phyloP scores from a whole-genome alignment of 2,113 vertebrate species.

The Myotis lucifugus region DNA sequence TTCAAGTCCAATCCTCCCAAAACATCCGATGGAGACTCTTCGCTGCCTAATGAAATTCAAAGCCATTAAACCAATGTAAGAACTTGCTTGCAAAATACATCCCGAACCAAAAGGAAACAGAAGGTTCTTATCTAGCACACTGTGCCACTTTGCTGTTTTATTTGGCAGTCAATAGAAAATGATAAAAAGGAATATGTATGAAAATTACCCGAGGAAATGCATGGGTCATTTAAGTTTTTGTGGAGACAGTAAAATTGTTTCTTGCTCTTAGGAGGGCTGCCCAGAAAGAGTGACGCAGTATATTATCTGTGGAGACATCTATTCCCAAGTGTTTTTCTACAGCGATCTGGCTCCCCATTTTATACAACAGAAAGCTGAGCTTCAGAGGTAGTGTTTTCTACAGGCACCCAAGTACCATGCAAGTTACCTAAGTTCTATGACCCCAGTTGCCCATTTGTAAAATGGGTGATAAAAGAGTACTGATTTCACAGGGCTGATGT shows the following conservation, averaged over 20 bases:
- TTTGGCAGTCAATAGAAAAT: background rate
- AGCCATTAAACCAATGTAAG: slow-evolving; percentile 51
- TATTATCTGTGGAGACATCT: background rate
- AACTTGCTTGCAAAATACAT: slow-evolving; percentile 34
- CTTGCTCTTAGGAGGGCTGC: background rate
- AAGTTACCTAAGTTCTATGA: background rate
- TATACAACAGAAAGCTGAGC: background rate
- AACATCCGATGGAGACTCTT: slow-evolving; percentile 71
- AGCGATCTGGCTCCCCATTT: background rate
- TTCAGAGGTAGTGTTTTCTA: background rate
- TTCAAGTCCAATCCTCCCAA: slow-evolving; percentile 70
- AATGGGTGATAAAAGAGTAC: background rate
- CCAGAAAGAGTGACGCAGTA: background rate
- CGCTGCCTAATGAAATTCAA: slow-evolving; percentile 83
- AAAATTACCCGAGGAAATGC: background rate
- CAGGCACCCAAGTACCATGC: background rate
- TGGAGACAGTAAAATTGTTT: background rate
- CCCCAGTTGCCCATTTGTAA: background rate
- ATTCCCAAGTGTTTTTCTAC: background rate
- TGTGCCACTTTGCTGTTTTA: background rate
- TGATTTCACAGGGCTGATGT: background rate
- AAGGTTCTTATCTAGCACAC: background rate
- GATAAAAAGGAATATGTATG: background rate
- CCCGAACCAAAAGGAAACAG: background rate
- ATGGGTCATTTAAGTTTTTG: background rate